Conservation (phyloP, 2,888 invertebrate species). For the Amphipoea lucens region DNA sequence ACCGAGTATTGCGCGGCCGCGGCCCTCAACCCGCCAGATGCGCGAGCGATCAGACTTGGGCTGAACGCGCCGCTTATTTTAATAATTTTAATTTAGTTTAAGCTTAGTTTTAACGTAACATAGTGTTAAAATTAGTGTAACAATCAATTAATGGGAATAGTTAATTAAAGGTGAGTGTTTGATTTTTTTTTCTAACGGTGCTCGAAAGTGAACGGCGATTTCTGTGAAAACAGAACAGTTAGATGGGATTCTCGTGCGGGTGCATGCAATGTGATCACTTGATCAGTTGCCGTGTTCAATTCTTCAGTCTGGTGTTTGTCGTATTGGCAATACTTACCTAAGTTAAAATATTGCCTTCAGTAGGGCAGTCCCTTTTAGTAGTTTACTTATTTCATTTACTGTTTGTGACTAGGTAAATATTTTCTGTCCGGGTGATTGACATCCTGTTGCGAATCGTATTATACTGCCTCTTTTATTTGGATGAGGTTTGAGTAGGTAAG, state of each 20-base stretch:
- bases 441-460: background rate
- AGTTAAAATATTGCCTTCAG: background rate
- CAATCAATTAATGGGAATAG: conserved; percentile 75
- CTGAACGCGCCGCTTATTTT: conserved; percentile 72
- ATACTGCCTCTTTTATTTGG: background rate
- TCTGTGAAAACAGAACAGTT: conserved; percentile 76
- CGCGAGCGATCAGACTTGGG: conserved; percentile 75
- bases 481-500: background rate
- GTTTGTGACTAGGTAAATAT: background rate
- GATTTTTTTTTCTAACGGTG: conserved; percentile 69
- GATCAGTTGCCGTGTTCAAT: conserved; percentile 16
- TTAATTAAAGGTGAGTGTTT: conserved; percentile 77
- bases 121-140: conserved; percentile 69
- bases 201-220: conserved; percentile 73
- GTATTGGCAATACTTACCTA: background rate
- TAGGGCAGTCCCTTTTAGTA: background rate
- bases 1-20: conserved; percentile 64
- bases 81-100: conserved; percentile 52
- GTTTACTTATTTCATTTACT: background rate
- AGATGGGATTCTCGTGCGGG: conserved; percentile 62
- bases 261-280: conserved; percentile 47
- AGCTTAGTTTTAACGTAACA: conserved; percentile 63
- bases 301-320: background rate
- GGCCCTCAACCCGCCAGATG: conserved; percentile 75
- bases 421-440: conserved; percentile 15